Percentiles rank a stretch among this genome's conserved stretches.
phyloP scores from a whole-genome alignment of 92 coral and sea anemone species.

The Pocillopora meandrina region DNA sequence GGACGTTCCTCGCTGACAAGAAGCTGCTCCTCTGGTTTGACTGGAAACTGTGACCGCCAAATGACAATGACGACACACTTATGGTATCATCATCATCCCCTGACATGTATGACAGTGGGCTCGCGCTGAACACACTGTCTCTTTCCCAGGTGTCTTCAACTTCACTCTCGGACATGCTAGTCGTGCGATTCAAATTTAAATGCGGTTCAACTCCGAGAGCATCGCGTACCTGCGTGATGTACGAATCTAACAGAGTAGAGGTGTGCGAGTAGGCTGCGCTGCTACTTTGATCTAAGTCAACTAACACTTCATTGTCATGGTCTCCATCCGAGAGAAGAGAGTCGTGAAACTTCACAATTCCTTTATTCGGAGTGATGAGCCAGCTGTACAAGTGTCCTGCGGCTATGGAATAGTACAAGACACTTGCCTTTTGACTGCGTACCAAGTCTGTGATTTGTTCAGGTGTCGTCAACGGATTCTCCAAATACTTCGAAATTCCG shows the following conservation, averaged over 20 bases:
- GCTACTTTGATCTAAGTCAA: slow-evolving; percentile 76
- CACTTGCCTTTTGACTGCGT: slow-evolving; percentile 70
- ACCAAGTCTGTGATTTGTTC: slow-evolving; percentile 89
- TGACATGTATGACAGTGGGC: slow-evolving; percentile 75
- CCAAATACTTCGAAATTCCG: slow-evolving; percentile 48
- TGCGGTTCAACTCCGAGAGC: slow-evolving; percentile 99
- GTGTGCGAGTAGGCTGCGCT: slow-evolving; percentile 68
- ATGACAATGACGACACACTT: slow-evolving; percentile 74
- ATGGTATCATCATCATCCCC: slow-evolving; percentile 84
- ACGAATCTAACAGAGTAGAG: slow-evolving; percentile 81
- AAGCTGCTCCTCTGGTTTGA: slow-evolving; percentile 70
- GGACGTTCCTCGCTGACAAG: slow-evolving; percentile 62
- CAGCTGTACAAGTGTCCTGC: slow-evolving; percentile 96
- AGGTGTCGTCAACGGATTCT: slow-evolving; percentile 59
- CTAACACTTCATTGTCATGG: slow-evolving; percentile 56
- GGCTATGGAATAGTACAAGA: slow-evolving; percentile 90
- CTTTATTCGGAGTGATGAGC: slow-evolving; percentile 86
- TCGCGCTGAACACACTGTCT: slow-evolving; percentile 64
- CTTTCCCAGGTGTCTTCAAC: slow-evolving; percentile 77
- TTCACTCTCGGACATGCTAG: slow-evolving; percentile 82
- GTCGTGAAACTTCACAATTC: slow-evolving; percentile 92
- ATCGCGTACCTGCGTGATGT: slow-evolving; percentile 93
- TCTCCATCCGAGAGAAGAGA: slow-evolving; percentile 85
- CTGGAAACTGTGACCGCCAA: slow-evolving; percentile 66
- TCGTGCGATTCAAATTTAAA: slow-evolving; percentile 70